phyloP scores from a whole-genome alignment of 2,888 invertebrate genomes.

The Geotrupes spiniger region DNA sequence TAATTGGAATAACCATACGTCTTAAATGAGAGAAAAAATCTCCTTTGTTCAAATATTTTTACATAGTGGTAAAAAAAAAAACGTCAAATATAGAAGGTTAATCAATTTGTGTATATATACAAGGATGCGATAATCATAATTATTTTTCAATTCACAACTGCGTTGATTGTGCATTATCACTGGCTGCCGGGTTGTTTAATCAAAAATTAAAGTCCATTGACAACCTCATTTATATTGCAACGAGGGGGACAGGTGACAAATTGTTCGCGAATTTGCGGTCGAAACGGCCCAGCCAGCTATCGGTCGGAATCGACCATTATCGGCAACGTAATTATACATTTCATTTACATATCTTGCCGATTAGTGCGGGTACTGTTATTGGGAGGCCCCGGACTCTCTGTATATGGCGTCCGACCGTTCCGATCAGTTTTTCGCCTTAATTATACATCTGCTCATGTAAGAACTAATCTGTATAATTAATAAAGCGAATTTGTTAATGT shows the following conservation, averaged over 20 bases:
- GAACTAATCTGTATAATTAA: constrained; percentile 22
- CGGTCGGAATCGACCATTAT: constrained; percentile 14
- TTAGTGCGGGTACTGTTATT: constrained; percentile 27
- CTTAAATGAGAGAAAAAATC: too few species aligned
- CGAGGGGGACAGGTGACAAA: constrained; percentile 7
- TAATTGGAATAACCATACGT: too few species aligned
- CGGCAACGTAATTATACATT: constrained; percentile 26
- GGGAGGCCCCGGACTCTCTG: constrained; percentile 17
- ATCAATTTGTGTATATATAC: too few species aligned
- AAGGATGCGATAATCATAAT: too few species aligned
- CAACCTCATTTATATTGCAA: constrained; percentile 7
- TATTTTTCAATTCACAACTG: too few species aligned
- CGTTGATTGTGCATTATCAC: too few species aligned
- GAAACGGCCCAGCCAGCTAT: constrained; percentile 2
- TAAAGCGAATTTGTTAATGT: constrained; percentile 22
- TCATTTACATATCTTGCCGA: constrained; percentile 29
- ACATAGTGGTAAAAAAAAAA: too few species aligned
- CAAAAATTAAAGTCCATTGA: constrained; percentile 12
- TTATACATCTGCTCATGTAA: constrained; percentile 17
- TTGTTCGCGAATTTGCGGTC: constrained; percentile 13
- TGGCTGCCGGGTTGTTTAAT: constrained; percentile 1
- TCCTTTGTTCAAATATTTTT: too few species aligned
- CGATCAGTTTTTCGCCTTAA: constrained; percentile 19
- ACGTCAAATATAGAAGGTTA: too few species aligned
- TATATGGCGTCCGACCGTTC: constrained; percentile 17